Percentiles rank a stretch among this genome's conserved stretches.
Evolutionary conservation across 2,888 invertebrate genomes (phyloP).

Genomic region (Chelonus formosanus): DNA sequence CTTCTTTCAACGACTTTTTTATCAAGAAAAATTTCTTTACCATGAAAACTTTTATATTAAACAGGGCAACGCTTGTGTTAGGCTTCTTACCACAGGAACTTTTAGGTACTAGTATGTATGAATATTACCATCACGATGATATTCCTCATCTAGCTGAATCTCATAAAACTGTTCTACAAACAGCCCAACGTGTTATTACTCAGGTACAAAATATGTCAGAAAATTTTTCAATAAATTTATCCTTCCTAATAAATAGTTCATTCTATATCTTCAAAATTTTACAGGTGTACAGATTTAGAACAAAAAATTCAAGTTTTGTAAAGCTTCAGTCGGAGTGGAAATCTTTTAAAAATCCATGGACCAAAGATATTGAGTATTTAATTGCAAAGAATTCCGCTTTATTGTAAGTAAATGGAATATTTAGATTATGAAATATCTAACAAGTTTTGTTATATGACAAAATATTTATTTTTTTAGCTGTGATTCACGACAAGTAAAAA

Average conservation of each 20-base stretch:
- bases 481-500: conserved; percentile 67
- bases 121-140: conserved; percentile 87
- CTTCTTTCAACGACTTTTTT: conserved; percentile 8
- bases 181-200: conserved; percentile 72
- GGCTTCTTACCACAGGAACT: conserved; percentile 94
- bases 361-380: conserved; percentile 91
- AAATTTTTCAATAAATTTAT: not conserved
- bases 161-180: conserved; percentile 81
- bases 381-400: conserved; percentile 86
- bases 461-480: conserved; percentile 55
- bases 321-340: conserved; percentile 86
- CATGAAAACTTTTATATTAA: conserved; percentile 41
- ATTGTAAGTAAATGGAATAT: conserved; percentile 51
- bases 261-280: not conserved
- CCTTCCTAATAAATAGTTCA: not conserved
- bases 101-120: conserved; percentile 91
- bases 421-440: no score
- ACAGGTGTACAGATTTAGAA: conserved; percentile 79
- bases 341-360: conserved; percentile 94
- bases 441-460: not conserved
- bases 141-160: conserved; percentile 81
- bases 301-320: conserved; percentile 79
- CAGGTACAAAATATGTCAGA: conserved; percentile 59
- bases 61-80: conserved; percentile 84
- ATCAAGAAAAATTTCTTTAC: conserved; percentile 8